phyloP scores from a whole-genome alignment of 2,797 vertebrate species.

The Danio kyathit region DNA sequence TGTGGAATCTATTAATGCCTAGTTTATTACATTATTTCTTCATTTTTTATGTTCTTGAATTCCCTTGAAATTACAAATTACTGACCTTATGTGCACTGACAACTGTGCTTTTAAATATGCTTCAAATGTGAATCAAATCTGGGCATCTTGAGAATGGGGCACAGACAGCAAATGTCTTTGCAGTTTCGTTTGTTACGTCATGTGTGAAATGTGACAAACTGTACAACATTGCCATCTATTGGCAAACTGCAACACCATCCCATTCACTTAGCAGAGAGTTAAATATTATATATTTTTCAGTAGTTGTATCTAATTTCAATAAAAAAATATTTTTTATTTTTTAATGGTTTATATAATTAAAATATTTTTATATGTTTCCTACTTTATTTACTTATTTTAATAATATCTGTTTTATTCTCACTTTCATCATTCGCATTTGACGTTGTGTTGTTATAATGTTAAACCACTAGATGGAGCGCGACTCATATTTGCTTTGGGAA shows the following conservation, averaged over 20 bases:
- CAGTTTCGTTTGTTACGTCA: slow-evolving; percentile 39
- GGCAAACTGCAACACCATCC: not conserved
- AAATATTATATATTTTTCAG: not conserved
- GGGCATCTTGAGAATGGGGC: slow-evolving; percentile 38
- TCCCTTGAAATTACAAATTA: not conserved
- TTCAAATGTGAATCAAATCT: slow-evolving; percentile 7
- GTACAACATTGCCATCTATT: slow-evolving; percentile 64
- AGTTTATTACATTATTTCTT: not conserved
- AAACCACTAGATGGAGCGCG: slow-evolving; percentile 13
- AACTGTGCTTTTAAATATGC: not conserved
- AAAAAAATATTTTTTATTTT: too few species aligned
- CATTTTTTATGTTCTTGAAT: not conserved
- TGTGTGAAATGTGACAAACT: slow-evolving; percentile 45
- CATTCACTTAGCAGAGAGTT: not conserved
- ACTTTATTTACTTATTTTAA: not conserved
- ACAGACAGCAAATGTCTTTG: slow-evolving; percentile 51
- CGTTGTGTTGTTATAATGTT: not conserved
- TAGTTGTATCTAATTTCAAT: too few species aligned
- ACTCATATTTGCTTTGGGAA: not conserved
- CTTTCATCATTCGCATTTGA: not conserved
- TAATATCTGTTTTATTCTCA: not conserved
- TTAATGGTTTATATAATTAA: too few species aligned
- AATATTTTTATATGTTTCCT: not conserved
- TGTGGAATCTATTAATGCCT: not conserved
- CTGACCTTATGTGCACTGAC: not conserved